phyloP scores from a whole-genome alignment of 2,888 invertebrate species.

The Drosophila mimica region DNA sequence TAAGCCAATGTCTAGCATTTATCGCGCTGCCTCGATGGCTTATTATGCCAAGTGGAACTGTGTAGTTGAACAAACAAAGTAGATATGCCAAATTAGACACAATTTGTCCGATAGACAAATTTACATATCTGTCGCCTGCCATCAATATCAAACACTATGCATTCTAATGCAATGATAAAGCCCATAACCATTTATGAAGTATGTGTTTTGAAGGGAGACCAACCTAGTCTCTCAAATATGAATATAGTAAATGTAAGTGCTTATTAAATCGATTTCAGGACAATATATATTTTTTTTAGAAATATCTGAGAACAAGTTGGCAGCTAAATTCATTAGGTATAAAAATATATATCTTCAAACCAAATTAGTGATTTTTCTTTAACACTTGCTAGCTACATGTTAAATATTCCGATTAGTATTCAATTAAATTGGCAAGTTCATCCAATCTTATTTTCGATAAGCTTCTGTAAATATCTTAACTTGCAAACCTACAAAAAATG shows the following conservation, averaged over 20 bases:
- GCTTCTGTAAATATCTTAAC: slow-evolving; percentile 16
- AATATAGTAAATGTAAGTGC: not conserved
- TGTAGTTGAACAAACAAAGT: slow-evolving; percentile 22
- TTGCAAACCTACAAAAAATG: slow-evolving; percentile 12
- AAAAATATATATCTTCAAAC: not conserved
- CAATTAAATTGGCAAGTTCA: not conserved
- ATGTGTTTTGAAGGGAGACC: no score
- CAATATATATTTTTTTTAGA: not conserved
- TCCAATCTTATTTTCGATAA: slow-evolving; percentile 5
- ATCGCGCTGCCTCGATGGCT: not conserved
- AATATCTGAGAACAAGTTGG: not conserved
- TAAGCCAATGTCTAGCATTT: slow-evolving; percentile 13
- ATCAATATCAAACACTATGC: not conserved
- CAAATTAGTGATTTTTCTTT: not conserved
- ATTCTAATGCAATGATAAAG: not conserved
- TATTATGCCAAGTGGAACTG: slow-evolving; percentile 21
- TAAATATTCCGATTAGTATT: not conserved
- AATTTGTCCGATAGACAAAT: slow-evolving; percentile 1
- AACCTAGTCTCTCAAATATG: not conserved
- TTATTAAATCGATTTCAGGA: not conserved
- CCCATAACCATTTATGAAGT: not conserved
- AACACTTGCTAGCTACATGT: not conserved
- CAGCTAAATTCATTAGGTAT: not conserved
- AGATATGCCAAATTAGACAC: slow-evolving; percentile 14
- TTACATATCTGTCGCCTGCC: slow-evolving; percentile 1